These are phyloP conservation scores for Dicerorhinus sumatrensis DNA, from an alignment of 2,113 vertebrate species.

Conservation along the genomic window DNA sequence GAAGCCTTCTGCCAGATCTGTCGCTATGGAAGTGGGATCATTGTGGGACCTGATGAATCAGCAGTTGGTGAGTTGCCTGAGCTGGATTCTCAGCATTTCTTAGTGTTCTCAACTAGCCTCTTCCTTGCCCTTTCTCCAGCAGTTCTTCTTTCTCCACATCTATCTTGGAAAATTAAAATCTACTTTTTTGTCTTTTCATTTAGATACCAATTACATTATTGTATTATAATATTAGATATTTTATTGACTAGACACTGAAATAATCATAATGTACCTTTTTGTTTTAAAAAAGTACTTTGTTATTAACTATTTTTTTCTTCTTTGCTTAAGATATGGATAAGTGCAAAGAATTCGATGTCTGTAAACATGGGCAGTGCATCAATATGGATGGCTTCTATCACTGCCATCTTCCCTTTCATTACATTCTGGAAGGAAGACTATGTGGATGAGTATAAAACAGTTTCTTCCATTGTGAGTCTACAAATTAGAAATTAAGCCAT, in stretches of 20 bases:
- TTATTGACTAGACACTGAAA: neutral
- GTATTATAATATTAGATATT: neutral
- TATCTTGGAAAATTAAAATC: conserved; percentile 28
- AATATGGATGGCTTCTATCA: conserved; percentile 97
- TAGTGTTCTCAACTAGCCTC: neutral
- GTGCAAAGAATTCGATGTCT: conserved; percentile 93
- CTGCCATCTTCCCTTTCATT: conserved; percentile 96
- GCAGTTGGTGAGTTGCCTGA: conserved; percentile 86
- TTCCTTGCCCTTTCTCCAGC: neutral
- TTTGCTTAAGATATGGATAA: conserved; percentile 94
- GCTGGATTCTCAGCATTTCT: neutral
- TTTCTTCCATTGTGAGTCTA: neutral
- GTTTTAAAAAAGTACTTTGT: neutral
- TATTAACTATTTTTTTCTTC: conserved; percentile 50
- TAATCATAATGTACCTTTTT: neutral
- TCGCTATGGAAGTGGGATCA: conserved; percentile 87
- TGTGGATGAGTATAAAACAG: conserved; percentile 87
- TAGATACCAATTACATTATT: neutral
- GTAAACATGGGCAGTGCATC: conserved; percentile 95
- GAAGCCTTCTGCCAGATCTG: conserved; percentile 89
- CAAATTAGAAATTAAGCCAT: neutral
- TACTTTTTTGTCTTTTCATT: neutral
- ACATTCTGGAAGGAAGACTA: conserved; percentile 90
- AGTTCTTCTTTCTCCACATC: neutral
- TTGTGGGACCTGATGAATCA: conserved; percentile 86